Conservation (phyloP, 2,888 invertebrate species). For the Athripsodes cinereus region DNA sequence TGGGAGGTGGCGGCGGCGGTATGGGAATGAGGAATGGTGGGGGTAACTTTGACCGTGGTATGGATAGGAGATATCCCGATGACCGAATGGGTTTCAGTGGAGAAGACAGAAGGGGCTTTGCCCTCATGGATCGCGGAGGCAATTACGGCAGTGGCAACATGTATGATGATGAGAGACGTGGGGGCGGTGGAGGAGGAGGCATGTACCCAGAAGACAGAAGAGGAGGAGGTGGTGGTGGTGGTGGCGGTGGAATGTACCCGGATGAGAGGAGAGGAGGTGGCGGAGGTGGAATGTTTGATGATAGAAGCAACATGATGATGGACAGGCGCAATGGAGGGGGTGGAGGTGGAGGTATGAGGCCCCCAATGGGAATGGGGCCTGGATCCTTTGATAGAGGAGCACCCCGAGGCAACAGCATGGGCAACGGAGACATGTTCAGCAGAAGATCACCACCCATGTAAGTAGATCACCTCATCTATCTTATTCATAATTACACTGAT, state of each 20-base stretch:
- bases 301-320: constrained; percentile 38
- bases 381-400: constrained; percentile 40
- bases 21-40: constrained; percentile 36
- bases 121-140: constrained; percentile 44
- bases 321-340: constrained; percentile 36
- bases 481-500: too few relatives aligned
- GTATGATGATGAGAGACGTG: constrained; percentile 35
- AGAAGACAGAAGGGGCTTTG: constrained; percentile 36
- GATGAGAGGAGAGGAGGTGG: constrained; percentile 36
- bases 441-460: constrained; percentile 37
- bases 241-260: constrained; percentile 32
- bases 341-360: constrained; percentile 31
- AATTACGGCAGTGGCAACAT: constrained; percentile 29
- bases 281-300: constrained; percentile 36
- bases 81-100: constrained; percentile 33
- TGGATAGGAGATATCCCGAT: constrained; percentile 37
- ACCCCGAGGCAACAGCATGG: constrained; percentile 36
- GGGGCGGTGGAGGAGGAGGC: constrained; percentile 28
- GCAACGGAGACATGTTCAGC: constrained; percentile 48
- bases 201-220: constrained; percentile 43
- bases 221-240: constrained; percentile 33
- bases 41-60: constrained; percentile 36
- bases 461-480: too few relatives aligned
- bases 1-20: constrained; percentile 42
- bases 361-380: constrained; percentile 34